phyloP scores from a whole-genome alignment of 1,140 invertebrate species.

The Goniozus legneri region DNA sequence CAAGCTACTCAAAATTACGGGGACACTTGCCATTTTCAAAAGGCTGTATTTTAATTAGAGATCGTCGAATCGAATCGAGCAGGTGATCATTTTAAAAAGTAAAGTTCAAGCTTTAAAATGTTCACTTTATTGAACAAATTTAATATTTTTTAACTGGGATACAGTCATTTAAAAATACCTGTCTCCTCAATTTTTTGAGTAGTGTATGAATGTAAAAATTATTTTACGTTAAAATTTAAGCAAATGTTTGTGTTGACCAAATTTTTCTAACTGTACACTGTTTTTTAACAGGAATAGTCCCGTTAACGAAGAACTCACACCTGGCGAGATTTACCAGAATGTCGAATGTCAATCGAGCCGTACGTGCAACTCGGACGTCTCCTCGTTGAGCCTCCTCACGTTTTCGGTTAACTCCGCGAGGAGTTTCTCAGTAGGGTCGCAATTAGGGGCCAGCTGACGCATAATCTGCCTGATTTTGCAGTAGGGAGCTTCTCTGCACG shows the following conservation, averaged over 20 bases:
- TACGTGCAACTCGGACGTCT: slow-evolving; percentile 47
- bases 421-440: slow-evolving; percentile 35
- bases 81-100: no score
- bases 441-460: slow-evolving; percentile 26
- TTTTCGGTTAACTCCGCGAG: slow-evolving; percentile 20
- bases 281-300: not conserved
- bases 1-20: not conserved
- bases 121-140: not conserved
- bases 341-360: slow-evolving; percentile 33
- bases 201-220: not conserved
- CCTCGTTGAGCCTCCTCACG: slow-evolving; percentile 24
- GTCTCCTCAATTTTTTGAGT: not conserved
- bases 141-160: not conserved
- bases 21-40: no score
- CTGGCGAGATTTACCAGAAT: slow-evolving; percentile 27
- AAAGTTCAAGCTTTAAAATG: no score
- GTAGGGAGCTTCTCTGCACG: slow-evolving; percentile 23
- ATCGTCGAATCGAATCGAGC: no score
- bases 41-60: no score
- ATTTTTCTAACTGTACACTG: not conserved
- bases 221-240: not conserved
- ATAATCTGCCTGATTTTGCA: slow-evolving; percentile 37
- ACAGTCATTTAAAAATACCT: not conserved
- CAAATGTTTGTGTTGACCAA: not conserved
- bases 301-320: no score